These are phyloP conservation scores for Erinaceus europaeus DNA, from an alignment of 2,113 vertebrate species.

Conservation along the genomic window DNA sequence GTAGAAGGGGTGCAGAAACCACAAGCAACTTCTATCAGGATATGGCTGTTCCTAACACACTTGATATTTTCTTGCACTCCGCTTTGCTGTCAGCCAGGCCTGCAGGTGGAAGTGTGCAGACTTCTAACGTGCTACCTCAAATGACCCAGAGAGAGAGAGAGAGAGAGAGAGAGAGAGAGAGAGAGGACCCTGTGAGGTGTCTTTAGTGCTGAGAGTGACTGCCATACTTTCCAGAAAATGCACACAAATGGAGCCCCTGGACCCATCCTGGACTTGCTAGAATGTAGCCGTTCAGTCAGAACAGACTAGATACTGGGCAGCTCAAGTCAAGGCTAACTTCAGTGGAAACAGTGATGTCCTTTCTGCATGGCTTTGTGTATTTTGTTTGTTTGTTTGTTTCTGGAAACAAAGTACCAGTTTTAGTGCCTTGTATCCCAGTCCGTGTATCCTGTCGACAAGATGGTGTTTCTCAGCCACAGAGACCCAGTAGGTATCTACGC, in stretches of 20 bases:
- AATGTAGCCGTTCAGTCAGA: neutral
- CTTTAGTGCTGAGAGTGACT: neutral
- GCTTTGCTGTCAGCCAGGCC: neutral
- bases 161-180: too few species aligned
- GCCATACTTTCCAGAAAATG: neutral
- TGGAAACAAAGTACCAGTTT: conserved; percentile 12
- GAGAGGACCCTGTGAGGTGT: neutral
- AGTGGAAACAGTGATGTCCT: neutral
- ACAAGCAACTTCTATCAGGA: neutral
- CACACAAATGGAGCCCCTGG: too few species aligned
- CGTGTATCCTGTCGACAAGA: neutral
- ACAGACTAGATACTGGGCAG: neutral
- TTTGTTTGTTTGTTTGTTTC: too few species aligned
- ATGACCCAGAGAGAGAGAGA: neutral
- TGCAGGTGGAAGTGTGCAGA: neutral
- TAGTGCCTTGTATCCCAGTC: neutral
- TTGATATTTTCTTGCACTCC: neutral
- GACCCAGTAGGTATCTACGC: fast-evolving
- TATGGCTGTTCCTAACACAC: neutral
- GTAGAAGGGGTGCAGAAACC: neutral
- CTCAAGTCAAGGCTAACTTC: neutral
- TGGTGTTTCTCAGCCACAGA: neutral
- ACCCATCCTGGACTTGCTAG: neutral
- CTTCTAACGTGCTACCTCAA: neutral
- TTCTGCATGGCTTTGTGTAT: conserved; percentile 14